These are phyloP conservation scores for Leucopsar rothschildi DNA, from an alignment of 2,113 vertebrate genomes.

Conservation along the genomic window DNA sequence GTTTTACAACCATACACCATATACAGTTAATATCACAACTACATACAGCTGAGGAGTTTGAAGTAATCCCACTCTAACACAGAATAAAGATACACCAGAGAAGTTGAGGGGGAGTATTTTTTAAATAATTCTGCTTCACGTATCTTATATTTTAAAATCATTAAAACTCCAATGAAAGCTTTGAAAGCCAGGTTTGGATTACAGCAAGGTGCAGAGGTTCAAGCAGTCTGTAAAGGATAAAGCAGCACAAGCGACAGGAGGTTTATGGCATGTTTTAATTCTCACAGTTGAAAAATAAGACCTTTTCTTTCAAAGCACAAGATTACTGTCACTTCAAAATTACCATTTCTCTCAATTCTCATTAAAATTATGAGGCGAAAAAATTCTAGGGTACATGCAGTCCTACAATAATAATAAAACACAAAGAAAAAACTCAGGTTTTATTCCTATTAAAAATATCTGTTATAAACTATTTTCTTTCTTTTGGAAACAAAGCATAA, in stretches of 20 bases:
- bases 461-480: not conserved
- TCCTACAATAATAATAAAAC: not conserved
- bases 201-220: not conserved
- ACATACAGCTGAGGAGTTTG: not conserved
- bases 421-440: rapidly evolving
- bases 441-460: not conserved
- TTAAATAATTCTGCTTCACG: not conserved
- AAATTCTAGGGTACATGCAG: not conserved
- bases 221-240: not conserved
- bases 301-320: not conserved
- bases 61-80: not conserved
- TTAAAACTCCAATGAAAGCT: not conserved
- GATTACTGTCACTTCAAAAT: not conserved
- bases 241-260: not conserved
- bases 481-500: not conserved
- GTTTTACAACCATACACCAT: not conserved
- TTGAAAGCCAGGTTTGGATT: not conserved
- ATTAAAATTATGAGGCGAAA: not conserved
- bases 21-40: not conserved
- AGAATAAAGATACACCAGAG: not conserved
- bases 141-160: not conserved
- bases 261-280: not conserved
- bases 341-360: not conserved
- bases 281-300: not conserved
- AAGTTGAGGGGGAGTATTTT: not conserved